phyloP scores from a whole-genome alignment of 1,140 invertebrate genomes.

The Thalassaphorura encarpata region DNA sequence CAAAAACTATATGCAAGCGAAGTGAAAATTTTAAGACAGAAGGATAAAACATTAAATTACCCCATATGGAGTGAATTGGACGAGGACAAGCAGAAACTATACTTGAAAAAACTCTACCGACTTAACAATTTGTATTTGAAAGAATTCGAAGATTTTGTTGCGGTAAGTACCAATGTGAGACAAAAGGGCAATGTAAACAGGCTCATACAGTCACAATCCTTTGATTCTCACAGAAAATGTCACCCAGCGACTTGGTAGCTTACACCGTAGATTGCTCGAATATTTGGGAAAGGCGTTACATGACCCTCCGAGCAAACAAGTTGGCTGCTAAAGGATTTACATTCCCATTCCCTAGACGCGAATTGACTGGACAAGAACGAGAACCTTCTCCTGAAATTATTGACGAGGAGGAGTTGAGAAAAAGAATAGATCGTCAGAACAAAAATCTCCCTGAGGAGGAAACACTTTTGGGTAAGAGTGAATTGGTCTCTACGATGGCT shows the following conservation, averaged over 20 bases:
- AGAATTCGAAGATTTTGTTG: conserved; percentile 13
- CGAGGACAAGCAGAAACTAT: neutral
- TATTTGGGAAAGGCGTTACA: neutral
- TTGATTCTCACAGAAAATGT: conserved; percentile 15
- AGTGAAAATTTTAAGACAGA: neutral
- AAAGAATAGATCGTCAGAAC: neutral
- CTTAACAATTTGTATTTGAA: conserved; percentile 4
- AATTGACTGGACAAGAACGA: neutral
- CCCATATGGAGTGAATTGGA: conserved; percentile 8
- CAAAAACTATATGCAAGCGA: neutral
- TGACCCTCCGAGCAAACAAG: neutral
- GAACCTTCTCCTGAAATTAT: conserved; percentile 1
- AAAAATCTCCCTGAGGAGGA: neutral
- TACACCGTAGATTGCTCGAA: neutral
- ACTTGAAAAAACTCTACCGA: conserved; percentile 16
- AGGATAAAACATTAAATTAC: neutral
- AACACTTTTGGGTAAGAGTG: too few species aligned
- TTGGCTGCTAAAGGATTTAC: neutral
- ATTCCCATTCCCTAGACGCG: conserved; percentile 5
- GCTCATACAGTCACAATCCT: neutral
- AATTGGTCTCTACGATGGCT: too few species aligned
- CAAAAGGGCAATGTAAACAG: neutral
- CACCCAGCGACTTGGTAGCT: conserved; percentile 6
- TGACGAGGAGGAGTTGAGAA: neutral
- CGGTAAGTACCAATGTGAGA: conserved; percentile 3